These are phyloP conservation scores for Galerucella pusilla DNA, from an alignment of 2,888 invertebrate genomes.

Conservation along the genomic window DNA sequence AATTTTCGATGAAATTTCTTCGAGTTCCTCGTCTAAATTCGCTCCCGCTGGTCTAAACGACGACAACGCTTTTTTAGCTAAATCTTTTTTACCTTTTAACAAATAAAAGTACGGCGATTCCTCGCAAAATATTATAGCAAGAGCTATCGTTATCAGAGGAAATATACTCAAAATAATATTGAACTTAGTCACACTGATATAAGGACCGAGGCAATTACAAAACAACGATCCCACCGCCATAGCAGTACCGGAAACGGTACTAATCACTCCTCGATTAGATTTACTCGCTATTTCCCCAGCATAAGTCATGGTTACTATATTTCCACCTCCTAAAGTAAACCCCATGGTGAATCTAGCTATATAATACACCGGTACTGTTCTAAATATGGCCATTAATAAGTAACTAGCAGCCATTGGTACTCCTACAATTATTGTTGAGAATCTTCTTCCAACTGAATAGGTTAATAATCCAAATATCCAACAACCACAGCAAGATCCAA, in stretches of 20 bases:
- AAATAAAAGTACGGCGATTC: conserved; percentile 83
- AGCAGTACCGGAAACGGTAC: conserved; percentile 82
- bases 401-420: conserved; percentile 78
- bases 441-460: conserved; percentile 75
- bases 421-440: conserved; percentile 72
- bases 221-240: conserved; percentile 75
- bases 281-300: conserved; percentile 87
- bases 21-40: conserved; percentile 31
- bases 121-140: conserved; percentile 80
- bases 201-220: conserved; percentile 79
- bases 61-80: conserved; percentile 74
- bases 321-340: conserved; percentile 74
- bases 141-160: conserved; percentile 62
- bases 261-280: conserved; percentile 81
- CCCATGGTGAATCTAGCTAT: conserved; percentile 72
- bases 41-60: conserved; percentile 9
- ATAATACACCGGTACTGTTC: conserved; percentile 66
- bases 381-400: conserved; percentile 71
- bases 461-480: conserved; percentile 75
- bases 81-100: conserved; percentile 69
- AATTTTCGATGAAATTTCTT: conserved; percentile 32
- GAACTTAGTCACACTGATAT: conserved; percentile 72
- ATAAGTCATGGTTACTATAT: conserved; percentile 84
- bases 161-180: conserved; percentile 70
- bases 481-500: conserved; percentile 71